phyloP scores from a whole-genome alignment of 1,140 invertebrate species.

The Habropoda laboriosa region DNA sequence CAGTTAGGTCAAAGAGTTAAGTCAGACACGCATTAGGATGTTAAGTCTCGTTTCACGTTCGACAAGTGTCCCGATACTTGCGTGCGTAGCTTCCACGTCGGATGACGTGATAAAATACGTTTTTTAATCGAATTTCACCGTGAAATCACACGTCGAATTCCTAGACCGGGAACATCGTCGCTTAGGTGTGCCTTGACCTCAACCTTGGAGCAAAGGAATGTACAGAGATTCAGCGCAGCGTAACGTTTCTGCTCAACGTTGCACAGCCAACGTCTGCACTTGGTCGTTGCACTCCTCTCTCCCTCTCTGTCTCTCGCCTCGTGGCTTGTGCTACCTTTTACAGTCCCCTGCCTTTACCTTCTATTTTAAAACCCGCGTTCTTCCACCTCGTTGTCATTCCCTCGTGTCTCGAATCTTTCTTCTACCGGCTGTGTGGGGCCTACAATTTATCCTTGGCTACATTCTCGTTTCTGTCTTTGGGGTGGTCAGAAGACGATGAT shows the following conservation, averaged over 20 bases:
- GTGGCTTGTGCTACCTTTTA: slow-evolving; percentile 19
- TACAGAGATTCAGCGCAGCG: slow-evolving; percentile 62
- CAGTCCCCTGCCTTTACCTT: background rate
- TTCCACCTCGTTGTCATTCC: background rate
- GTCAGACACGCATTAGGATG: too few species aligned
- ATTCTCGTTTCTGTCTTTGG: too few species aligned
- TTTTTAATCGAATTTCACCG: background rate
- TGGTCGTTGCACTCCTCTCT: slow-evolving; percentile 60
- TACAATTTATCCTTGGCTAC: too few species aligned
- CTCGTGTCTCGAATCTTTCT: background rate
- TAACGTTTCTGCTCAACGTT: slow-evolving; percentile 60
- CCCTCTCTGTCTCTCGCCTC: slow-evolving; percentile 16
- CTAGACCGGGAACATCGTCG: slow-evolving; percentile 52
- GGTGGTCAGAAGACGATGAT: too few species aligned
- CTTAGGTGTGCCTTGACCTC: slow-evolving; percentile 77
- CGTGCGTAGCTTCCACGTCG: too few species aligned
- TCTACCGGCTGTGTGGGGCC: background rate
- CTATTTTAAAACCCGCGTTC: slow-evolving; percentile 33
- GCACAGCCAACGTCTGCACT: slow-evolving; percentile 49
- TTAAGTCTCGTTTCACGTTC: too few species aligned
- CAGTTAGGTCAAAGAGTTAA: too few species aligned
- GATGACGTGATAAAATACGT: too few species aligned
- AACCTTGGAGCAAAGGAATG: slow-evolving; percentile 76
- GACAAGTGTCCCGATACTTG: too few species aligned
- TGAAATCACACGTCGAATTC: background rate